Base-by-base conservation (phyloP, 2,113 vertebrate genomes). In the Corythaeola cristata region DNA sequence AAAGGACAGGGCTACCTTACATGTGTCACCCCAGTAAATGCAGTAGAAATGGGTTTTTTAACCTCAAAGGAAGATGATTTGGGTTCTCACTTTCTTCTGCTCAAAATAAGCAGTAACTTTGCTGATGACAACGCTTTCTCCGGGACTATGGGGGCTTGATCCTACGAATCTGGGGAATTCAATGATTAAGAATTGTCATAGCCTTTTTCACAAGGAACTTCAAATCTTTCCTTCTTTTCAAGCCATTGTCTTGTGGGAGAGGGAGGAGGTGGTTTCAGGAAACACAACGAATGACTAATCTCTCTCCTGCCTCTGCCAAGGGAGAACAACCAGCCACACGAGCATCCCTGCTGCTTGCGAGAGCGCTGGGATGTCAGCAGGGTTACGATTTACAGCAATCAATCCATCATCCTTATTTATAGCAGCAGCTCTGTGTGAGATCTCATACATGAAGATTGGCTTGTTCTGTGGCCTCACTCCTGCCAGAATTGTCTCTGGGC, bases 371-470 rank as follows among this genome's bases (percentile, higher is more conserved):
- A 8, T 80, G 92, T 90, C 92, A 86, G 82, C 95, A 56, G 93
- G 66, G 76, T 27, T 88, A 3, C 91, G 93, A 96, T 96, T 96
- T 93, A 94, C 63, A 83, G 88, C 93, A 58, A 90, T 88, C 85
- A 63, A 93, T 94, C 93, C 59, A 6, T 81, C 95, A 90, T 0
- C 79, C 44, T 90, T 64, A 88, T 88, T 95, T 93, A 81, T 32
- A 92, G 96, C 95, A 80, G 72, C 75, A 28, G 88, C 85, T 71
- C 85, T 24, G 0, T 8, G 85, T 21, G 90, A 87, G 92, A 39
- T 74, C 93, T 93, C 79, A 47, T 90, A 72, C 68, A 32, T 1
- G 11, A 44, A 74, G 67, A 11, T 18, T 52, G 85, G 63, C 39
- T 93, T 4, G 45, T 55, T 71, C 92, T 4, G 15, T 1, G 26